Percentiles rank a stretch among this genome's conserved stretches.
These are phyloP conservation scores for Geococcyx californianus DNA, from an alignment of 2,113 vertebrate genomes.

Conservation along the genomic window DNA sequence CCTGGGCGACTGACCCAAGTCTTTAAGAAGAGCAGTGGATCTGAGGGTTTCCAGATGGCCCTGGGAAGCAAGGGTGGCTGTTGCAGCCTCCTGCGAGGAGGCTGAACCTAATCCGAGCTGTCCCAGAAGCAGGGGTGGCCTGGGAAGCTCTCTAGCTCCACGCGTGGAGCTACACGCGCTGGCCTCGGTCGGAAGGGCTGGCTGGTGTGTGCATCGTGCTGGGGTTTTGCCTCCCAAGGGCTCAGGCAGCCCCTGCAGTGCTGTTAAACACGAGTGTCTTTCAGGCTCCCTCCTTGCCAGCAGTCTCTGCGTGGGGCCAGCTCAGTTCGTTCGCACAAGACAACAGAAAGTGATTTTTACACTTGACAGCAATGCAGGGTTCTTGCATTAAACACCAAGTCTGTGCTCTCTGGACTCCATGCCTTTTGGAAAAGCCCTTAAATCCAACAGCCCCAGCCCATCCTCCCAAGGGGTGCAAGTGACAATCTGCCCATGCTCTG, in stretches of 20 bases:
- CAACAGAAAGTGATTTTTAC: constrained; percentile 41
- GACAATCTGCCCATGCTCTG: neutral
- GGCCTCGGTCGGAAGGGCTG: neutral
- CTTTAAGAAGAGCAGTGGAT: neutral
- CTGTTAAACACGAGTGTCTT: neutral
- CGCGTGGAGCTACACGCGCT: neutral
- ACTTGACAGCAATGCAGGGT: constrained; percentile 19
- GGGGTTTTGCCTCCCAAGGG: neutral
- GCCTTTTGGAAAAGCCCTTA: constrained; percentile 8
- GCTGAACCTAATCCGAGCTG: neutral
- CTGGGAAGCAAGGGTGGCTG: neutral
- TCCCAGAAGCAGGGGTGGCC: neutral
- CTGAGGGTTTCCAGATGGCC: neutral
- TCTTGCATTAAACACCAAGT: neutral
- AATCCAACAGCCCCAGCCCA: neutral
- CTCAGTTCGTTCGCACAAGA: neutral
- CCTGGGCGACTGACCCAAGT: accelerated
- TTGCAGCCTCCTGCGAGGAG: neutral
- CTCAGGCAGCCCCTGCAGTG: neutral
- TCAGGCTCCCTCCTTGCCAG: neutral
- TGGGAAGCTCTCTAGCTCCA: neutral
- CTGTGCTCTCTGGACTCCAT: neutral
- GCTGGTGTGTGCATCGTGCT: neutral
- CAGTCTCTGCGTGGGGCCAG: constrained; percentile 34
- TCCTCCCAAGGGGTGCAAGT: neutral